Conservation (phyloP, 2,888 invertebrate genomes). For the Tromatobia lineatoria region DNA sequence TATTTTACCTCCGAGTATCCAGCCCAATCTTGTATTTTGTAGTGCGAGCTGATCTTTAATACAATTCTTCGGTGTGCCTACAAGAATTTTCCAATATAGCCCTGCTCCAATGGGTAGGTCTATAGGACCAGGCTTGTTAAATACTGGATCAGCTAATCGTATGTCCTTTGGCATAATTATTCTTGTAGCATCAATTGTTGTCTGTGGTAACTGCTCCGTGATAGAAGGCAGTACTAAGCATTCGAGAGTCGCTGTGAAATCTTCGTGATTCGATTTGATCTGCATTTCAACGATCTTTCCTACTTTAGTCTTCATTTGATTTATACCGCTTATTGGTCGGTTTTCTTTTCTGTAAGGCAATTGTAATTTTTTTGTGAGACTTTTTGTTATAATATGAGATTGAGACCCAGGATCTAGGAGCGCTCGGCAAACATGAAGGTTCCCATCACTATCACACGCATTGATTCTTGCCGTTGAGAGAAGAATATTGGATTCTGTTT, state of each 20-base stretch:
- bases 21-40: no score
- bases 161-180: no score
- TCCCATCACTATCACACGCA: conserved; percentile 23
- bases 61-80: no score
- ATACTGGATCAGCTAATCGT: no score
- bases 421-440: conserved; percentile 40
- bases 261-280: conserved; percentile 28
- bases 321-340: conserved; percentile 43
- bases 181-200: no score
- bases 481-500: conserved; percentile 18
- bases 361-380: conserved; percentile 26
- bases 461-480: conserved; percentile 33
- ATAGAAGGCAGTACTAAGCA: conserved; percentile 33
- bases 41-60: no score
- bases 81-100: no score
- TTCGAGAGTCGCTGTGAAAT: conserved; percentile 37
- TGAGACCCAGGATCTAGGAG: conserved; percentile 61
- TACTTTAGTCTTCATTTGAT: conserved; percentile 32
- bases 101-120: no score
- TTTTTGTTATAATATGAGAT: conserved; percentile 50
- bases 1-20: no score
- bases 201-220: no score
- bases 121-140: no score
- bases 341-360: conserved; percentile 32
- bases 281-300: conserved; percentile 3